Evolutionary conservation across 2,797 vertebrate genomes (phyloP).

Genomic region (Eupleurogrammus muticus): DNA sequence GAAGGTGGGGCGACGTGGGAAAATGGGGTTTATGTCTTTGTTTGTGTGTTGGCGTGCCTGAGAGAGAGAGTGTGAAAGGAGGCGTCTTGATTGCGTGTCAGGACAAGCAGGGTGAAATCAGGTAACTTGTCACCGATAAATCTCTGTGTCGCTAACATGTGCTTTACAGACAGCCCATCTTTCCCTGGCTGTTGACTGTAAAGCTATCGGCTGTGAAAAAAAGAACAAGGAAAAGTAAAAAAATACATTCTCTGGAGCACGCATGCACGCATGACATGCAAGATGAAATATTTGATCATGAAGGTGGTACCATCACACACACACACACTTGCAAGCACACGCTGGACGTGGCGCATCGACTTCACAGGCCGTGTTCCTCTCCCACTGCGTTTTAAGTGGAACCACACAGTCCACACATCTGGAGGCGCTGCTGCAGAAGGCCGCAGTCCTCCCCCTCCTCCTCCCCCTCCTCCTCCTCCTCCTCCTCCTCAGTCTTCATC

Average conservation of each 20-base stretch:
- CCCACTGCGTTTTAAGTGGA: constrained; percentile 77
- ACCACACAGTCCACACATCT: constrained; percentile 73
- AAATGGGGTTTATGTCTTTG: constrained; percentile 8
- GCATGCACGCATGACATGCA: constrained; percentile 22
- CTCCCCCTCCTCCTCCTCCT: constrained; percentile 2
- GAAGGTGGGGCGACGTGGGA: constrained; percentile 42
- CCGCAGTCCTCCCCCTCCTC: constrained; percentile 18
- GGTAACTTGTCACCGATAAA: constrained; percentile 73
- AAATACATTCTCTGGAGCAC: constrained; percentile 56
- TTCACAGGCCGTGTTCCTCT: constrained; percentile 67
- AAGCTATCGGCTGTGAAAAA: constrained; percentile 56
- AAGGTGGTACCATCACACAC: constrained; percentile 54
- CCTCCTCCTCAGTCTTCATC: constrained; percentile 50
- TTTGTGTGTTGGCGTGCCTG: constrained; percentile 10
- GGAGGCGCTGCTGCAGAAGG: constrained; percentile 62
- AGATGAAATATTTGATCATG: constrained; percentile 62
- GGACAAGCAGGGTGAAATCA: constrained; percentile 69
- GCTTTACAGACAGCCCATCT: constrained; percentile 66
- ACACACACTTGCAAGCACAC: constrained; percentile 16
- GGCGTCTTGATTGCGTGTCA: constrained; percentile 56
- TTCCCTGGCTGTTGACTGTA: constrained; percentile 61
- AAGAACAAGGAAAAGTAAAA: constrained; percentile 54
- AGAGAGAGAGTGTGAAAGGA: constrained; percentile 18
- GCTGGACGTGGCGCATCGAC: constrained; percentile 54
- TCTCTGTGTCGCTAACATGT: constrained; percentile 63